Evolutionary conservation across 2,113 vertebrate species (phyloP), one percentile per base, ranked within the genome.

Genomic region (Spheniscus mendiculus): DNA sequence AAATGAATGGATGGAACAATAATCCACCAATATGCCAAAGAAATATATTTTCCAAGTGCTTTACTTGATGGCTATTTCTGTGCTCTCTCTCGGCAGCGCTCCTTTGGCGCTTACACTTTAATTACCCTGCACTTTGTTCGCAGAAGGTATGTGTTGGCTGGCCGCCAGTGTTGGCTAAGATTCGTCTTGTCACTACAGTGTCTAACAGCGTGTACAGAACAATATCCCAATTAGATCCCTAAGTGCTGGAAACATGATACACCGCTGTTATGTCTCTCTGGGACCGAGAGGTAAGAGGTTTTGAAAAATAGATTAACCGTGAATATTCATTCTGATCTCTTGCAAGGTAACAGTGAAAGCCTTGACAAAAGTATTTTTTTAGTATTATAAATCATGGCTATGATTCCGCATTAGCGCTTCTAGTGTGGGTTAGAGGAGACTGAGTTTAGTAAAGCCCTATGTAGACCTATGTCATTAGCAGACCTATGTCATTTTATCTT

Each of bases 221-320:
- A 98, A 98, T 98, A 97, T 98, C 97, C 98, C 98, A 98, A 97
- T 98, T 98, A 98, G 98, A 98, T 96, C 95, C 87, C 89, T 96
- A 97, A 98, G 94, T 94, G 95, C 92, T 96, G 90, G 98, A 97
- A 98, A 98, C 93, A 86, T 86, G 97, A 98, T 96, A 97, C 82
- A 71, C 65, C 0, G 11, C 71, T 0, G 1, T 30, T 80, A 50
- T 61, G 81, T 93, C 97, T 89, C 94, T 96, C 62, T 2, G 23
- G 88, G 83, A 88, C 49, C 4, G 5, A 93, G 96, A 90, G 83
- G 82, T 36, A 88, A 73, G 56, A 97, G 93, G 70, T 97, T 97
- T 92, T 66, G 90, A 91, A 97, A 96, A 93, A 95, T 2, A 94
- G 53, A 86, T 89, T 83, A 42, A 90, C 42, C 6, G 3, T 78